Percentiles rank a stretch among this genome's conserved stretches.
Evolutionary conservation across 2,888 invertebrate genomes (phyloP).

Genomic region (Stomorhina lunata): DNA sequence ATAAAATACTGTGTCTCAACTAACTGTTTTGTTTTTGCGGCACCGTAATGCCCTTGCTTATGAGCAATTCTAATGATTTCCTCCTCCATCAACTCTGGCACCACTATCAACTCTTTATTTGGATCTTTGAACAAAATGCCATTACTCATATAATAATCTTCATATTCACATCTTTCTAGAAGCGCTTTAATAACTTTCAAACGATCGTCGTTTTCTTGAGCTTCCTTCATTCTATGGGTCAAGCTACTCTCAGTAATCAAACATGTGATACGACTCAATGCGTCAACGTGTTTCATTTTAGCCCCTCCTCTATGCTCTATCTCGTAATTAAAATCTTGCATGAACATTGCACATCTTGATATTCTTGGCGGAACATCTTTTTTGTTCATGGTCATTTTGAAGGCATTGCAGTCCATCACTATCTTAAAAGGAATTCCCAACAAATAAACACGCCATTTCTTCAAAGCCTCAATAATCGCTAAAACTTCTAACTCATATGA

Average conservation of each 20-base stretch:
- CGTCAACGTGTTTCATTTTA: slow-evolving; percentile 51
- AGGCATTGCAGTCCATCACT: slow-evolving; percentile 73
- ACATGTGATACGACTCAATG: slow-evolving; percentile 25
- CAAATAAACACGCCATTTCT: slow-evolving; percentile 73
- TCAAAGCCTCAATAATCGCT: slow-evolving; percentile 72
- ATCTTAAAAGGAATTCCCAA: slow-evolving; percentile 71
- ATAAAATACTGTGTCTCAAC: not conserved
- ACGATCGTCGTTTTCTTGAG: slow-evolving; percentile 11
- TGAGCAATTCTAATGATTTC: not conserved
- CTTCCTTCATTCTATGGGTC: slow-evolving; percentile 21
- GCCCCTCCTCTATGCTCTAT: slow-evolving; percentile 63
- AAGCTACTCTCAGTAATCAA: slow-evolving; percentile 30
- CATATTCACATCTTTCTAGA: not conserved
- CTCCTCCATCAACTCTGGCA: not conserved
- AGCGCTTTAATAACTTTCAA: slow-evolving; percentile 31
- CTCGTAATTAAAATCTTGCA: slow-evolving; percentile 64
- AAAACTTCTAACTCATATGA: slow-evolving; percentile 75
- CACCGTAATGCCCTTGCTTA: not conserved
- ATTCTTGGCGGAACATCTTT: slow-evolving; percentile 69
- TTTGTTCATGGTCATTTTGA: slow-evolving; percentile 72
- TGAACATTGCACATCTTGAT: slow-evolving; percentile 61
- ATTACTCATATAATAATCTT: slow-evolving; percentile 41
- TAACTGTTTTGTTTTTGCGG: not conserved
- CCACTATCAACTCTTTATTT: not conserved
- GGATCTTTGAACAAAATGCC: slow-evolving; percentile 31